Evolutionary conservation across 2,113 vertebrate genomes (phyloP).

Genomic region (Illadopsis cleaveri): DNA sequence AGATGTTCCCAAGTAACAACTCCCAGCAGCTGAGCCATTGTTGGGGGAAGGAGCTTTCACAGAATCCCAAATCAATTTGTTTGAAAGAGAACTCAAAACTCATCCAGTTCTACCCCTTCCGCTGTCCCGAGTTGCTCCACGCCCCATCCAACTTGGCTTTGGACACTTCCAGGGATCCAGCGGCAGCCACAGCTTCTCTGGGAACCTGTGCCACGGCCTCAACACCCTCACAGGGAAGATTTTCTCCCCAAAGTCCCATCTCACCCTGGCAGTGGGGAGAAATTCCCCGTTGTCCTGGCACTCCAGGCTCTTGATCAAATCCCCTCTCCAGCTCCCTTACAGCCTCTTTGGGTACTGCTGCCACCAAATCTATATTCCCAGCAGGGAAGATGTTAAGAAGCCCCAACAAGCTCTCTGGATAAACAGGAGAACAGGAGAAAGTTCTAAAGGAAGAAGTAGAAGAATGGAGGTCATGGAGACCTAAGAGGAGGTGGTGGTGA

Average conservation of each 20-base stretch:
- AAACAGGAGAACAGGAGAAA: background rate
- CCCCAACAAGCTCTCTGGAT: background rate
- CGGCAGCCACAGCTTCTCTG: background rate
- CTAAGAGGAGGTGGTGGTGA: background rate
- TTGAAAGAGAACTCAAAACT: background rate
- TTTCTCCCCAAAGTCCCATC: background rate
- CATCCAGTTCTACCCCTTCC: background rate
- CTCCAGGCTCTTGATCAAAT: background rate
- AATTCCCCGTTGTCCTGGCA: background rate
- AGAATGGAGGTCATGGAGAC: background rate
- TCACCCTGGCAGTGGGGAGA: background rate
- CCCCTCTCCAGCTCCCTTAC: background rate
- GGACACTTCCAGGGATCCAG: background rate
- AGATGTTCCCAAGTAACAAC: background rate
- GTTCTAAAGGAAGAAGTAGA: background rate
- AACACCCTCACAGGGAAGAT: background rate
- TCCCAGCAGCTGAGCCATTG: background rate
- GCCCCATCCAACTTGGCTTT: rapidly evolving
- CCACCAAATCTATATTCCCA: background rate
- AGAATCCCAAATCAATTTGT: background rate
- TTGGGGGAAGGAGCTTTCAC: background rate
- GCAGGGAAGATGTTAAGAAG: background rate
- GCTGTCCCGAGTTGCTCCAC: background rate
- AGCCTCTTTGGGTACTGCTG: background rate
- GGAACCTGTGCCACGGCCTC: background rate